Percentiles rank a stretch among this genome's conserved stretches.
phyloP scores from a whole-genome alignment of 2,888 invertebrate genomes.

The Cephalotes varians region DNA sequence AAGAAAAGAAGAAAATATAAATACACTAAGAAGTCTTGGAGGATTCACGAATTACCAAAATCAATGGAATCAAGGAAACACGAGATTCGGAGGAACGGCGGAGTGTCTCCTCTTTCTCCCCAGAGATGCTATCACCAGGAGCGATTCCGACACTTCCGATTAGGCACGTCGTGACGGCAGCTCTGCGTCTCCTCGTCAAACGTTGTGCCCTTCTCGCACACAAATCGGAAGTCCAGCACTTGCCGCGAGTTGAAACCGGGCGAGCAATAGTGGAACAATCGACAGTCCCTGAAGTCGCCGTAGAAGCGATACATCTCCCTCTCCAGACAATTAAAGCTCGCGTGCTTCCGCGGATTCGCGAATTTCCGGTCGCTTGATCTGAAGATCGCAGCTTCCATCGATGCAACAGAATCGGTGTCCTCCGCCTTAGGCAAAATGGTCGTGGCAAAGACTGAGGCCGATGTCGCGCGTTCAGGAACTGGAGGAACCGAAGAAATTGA shows the following conservation, averaged over 20 bases:
- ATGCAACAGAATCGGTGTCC: background rate
- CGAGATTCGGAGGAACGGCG: background rate
- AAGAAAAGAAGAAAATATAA: conserved; percentile 68
- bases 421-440: background rate
- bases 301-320: conserved; percentile 87
- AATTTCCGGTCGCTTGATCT: conserved; percentile 62
- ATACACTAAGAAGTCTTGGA: conserved; percentile 74
- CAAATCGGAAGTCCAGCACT: conserved; percentile 88
- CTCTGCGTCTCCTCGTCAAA: conserved; percentile 87
- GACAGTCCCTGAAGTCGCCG: conserved; percentile 87
- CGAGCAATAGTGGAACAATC: conserved; percentile 88
- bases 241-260: conserved; percentile 87
- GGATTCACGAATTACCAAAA: conserved; percentile 85
- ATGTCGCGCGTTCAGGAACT: conserved; percentile 13
- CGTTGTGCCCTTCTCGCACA: conserved; percentile 87
- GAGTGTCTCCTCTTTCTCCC: background rate
- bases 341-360: conserved; percentile 64
- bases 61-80: conserved; percentile 73
- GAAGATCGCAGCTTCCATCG: conserved; percentile 61
- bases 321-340: conserved; percentile 87
- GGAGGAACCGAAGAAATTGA: background rate
- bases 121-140: conserved; percentile 71
- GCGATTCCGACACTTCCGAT: conserved; percentile 79
- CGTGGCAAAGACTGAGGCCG: background rate
- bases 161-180: conserved; percentile 83